A percentile compares a stretch with the other conserved stretches of the same genome.
Evolutionary conservation across 2,888 invertebrate species (phyloP).

Genomic region (Microdon myrmicae): DNA sequence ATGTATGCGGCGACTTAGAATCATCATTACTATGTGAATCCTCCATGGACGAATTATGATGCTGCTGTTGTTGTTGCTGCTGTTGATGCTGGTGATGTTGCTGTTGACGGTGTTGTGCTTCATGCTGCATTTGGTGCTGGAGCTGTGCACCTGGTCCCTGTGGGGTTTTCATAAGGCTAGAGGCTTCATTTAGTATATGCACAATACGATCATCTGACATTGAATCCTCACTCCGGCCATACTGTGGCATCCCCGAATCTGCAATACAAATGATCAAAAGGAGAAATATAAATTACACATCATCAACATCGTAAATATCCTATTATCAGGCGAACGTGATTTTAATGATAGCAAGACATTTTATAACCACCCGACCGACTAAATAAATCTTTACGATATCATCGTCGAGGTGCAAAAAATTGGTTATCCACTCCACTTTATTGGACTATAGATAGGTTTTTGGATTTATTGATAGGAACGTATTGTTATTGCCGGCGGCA

Average conservation of each 20-base stretch:
- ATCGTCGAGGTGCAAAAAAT: slow-evolving; percentile 31
- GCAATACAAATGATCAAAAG: slow-evolving; percentile 22
- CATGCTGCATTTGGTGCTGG: slow-evolving; percentile 68
- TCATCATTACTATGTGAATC: slow-evolving; percentile 82
- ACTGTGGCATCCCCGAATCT: slow-evolving; percentile 83
- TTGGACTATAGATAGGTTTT: too few species aligned
- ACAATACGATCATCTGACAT: slow-evolving; percentile 92
- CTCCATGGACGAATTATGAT: slow-evolving; percentile 70
- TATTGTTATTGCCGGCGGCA: slow-evolving; percentile 42
- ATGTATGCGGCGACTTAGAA: slow-evolving; percentile 82
- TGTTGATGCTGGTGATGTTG: slow-evolving; percentile 70
- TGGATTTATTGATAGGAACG: slow-evolving; percentile 55
- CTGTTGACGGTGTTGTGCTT: slow-evolving; percentile 70
- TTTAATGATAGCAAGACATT: slow-evolving; percentile 18
- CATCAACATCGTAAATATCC: slow-evolving; percentile 30
- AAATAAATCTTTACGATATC: slow-evolving; percentile 7
- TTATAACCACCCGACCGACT: slow-evolving; percentile 8
- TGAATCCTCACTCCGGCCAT: slow-evolving; percentile 80
- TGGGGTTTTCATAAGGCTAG: slow-evolving; percentile 84
- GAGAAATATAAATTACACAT: slow-evolving; percentile 8
- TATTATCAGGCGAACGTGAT: slow-evolving; percentile 21
- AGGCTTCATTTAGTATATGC: slow-evolving; percentile 93
- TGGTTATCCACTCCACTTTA: slow-evolving; percentile 6
- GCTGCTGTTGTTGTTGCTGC: slow-evolving; percentile 61
- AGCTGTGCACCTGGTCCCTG: slow-evolving; percentile 56